A percentile compares a stretch with the other conserved stretches of the same genome.
These are phyloP conservation scores for Dromococcyx pavoninus DNA, from an alignment of 2,797 vertebrate genomes.

Conservation along the genomic window DNA sequence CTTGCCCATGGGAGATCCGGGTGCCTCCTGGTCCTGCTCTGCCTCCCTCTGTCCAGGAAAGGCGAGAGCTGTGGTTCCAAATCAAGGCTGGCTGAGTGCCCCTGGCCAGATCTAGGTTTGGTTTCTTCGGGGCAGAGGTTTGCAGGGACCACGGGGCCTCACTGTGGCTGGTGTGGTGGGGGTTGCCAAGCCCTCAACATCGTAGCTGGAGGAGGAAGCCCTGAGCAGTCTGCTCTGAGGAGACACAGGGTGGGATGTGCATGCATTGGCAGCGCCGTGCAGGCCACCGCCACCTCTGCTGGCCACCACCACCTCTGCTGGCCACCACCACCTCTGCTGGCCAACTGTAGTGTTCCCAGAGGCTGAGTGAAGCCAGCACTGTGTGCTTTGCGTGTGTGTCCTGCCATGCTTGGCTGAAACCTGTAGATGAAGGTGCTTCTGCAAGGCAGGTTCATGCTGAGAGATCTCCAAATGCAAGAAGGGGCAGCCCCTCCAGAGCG, in stretches of 20 bases:
- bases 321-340: background rate
- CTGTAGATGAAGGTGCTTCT: background rate
- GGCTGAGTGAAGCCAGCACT: accelerated
- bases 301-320: no score
- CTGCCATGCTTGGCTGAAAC: background rate
- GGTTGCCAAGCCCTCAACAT: background rate
- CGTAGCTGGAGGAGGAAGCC: background rate
- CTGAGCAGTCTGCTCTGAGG: background rate
- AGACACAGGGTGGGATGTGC: background rate
- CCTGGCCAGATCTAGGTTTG: background rate
- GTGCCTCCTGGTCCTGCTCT: background rate
- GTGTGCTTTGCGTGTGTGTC: background rate
- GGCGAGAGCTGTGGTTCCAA: background rate
- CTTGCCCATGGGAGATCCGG: background rate
- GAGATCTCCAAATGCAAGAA: background rate
- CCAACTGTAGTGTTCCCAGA: accelerated
- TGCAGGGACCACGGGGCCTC: background rate
- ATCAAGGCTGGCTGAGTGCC: background rate
- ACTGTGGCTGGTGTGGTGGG: background rate
- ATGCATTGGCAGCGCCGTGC: background rate
- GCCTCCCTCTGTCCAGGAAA: background rate
- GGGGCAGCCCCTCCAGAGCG: no score
- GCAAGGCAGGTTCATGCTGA: background rate
- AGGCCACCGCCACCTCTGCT: no score
- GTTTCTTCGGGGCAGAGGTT: background rate